Base-by-base conservation (phyloP, 2,797 vertebrate species). In the Somateria mollissima region DNA sequence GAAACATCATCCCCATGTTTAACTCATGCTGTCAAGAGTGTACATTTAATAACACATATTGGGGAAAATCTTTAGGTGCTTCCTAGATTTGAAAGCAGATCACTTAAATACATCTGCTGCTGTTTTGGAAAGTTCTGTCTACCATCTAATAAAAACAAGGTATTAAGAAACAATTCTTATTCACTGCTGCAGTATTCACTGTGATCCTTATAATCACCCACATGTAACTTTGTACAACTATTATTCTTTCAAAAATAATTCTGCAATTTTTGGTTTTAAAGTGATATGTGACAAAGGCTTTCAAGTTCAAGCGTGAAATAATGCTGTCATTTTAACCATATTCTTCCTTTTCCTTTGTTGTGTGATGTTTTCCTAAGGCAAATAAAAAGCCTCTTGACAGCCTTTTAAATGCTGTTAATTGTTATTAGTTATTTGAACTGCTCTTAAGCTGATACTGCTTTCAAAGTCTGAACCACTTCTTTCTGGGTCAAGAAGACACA, bases 401-500 rank as follows among this genome's bases (percentile, higher is more conserved):
- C 76, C 32, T 91, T 89, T 81, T 77, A 81, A 72, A 87, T 66
- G 17, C 11, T 81, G 30, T 78, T 92, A 60, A n/a, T 88, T 87
- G 9, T 84, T 78, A 51, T n/a, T 34, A 47, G 19, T 87, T 79
- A 64, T 65, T 67, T 57, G 53, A 89, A 51, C 19, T 57, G 2
- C 4, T 74, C 66, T 88, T 71, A 91, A 72, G 54, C 37, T 72
- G 43, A 39, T 56, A 19, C 27, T 43, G 67, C 30, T 64, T 82
- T 89, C 60, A 41, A 74, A 65, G 22, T 54, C 39, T 67, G 49
- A 89, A 87, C 30, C 10, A 10, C 14, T 54, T 64, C 6, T 76
- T 80, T 78, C 8, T 41, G 83, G 34, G 27, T n/a, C 30, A 53
- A 17, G 30, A 91, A 62, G 54, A 56, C 21, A 84, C 25, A 53